Conservation (phyloP, 2,888 invertebrate species). For the Dolomedes plantarius region DNA sequence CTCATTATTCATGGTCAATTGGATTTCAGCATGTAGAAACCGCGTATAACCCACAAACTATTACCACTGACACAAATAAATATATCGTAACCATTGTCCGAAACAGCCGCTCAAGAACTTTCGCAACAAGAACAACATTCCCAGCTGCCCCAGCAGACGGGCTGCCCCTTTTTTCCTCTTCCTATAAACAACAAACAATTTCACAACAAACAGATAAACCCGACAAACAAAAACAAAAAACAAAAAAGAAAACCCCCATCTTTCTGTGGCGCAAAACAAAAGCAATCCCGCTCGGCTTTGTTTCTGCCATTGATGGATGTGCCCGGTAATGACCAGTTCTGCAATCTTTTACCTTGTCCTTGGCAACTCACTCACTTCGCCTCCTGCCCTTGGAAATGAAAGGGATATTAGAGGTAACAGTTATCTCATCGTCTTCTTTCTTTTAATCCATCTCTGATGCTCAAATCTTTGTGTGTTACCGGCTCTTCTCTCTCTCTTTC, state of each 20-base stretch:
- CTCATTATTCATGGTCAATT: too few species aligned
- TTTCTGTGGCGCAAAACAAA: background rate
- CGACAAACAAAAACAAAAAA: background rate
- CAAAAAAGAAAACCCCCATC: too few species aligned
- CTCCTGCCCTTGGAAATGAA: constrained; percentile 49
- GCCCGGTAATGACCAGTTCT: constrained; percentile 23
- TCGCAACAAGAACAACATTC: too few species aligned
- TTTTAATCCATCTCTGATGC: background rate
- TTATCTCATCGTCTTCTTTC: constrained; percentile 39
- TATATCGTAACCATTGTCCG: too few species aligned
- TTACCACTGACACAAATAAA: too few species aligned
- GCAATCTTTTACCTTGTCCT: constrained; percentile 26
- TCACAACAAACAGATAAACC: background rate
- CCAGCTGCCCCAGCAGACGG: background rate
- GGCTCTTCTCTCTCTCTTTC: too few species aligned
- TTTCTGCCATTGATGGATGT: constrained; percentile 31
- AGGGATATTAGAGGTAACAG: constrained; percentile 31
- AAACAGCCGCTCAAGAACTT: too few species aligned
- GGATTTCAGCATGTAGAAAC: too few species aligned
- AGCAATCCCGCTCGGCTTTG: constrained; percentile 35
- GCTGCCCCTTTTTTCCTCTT: background rate
- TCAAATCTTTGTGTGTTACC: constrained; percentile 13
- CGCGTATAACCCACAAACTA: too few species aligned
- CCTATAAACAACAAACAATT: background rate
- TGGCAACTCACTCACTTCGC: constrained; percentile 23